These are phyloP conservation scores for Ochotona curzoniae DNA, from an alignment of 2,113 vertebrate genomes.

Conservation along the genomic window DNA sequence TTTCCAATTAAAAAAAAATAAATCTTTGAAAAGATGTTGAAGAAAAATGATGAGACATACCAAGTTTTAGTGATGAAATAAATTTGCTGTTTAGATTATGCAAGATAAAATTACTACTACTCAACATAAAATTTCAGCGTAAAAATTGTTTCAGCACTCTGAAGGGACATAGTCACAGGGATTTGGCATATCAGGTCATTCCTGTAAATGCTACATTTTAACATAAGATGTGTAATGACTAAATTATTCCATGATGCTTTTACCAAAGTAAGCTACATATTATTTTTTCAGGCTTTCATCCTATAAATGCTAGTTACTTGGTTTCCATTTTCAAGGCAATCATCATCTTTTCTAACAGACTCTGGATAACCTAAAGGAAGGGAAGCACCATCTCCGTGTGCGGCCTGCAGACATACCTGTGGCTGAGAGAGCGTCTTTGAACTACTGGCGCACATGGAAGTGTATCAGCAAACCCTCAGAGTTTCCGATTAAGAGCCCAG, in stretches of 20 bases:
- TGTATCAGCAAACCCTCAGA: constrained; percentile 83
- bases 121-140: constrained; percentile 9
- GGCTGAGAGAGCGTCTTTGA: constrained; percentile 82
- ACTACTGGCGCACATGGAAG: constrained; percentile 83
- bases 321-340: constrained; percentile 28
- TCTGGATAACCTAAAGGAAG: constrained; percentile 85
- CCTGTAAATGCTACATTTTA: constrained; percentile 9
- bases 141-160: constrained; percentile 43
- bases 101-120: constrained; percentile 46
- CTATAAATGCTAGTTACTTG: not conserved
- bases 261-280: not conserved
- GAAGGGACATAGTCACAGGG: constrained; percentile 14
- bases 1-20: too few relatives aligned
- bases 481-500: constrained; percentile 81
- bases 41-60: constrained; percentile 48
- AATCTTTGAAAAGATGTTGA: not conserved
- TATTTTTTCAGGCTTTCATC: constrained; percentile 30
- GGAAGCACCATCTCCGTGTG: constrained; percentile 80
- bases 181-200: constrained; percentile 56
- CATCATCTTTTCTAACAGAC: constrained; percentile 74
- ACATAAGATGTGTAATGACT: constrained; percentile 18
- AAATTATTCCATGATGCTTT: constrained; percentile 54
- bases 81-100: constrained; percentile 10
- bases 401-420: constrained; percentile 81
- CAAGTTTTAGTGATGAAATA: constrained; percentile 52